Evolutionary conservation across 30 jellyfish, hydroid and myxozoan species (phyloP), one percentile per base, ranked within the genome.

Genomic region (Hydractinia echinata): DNA sequence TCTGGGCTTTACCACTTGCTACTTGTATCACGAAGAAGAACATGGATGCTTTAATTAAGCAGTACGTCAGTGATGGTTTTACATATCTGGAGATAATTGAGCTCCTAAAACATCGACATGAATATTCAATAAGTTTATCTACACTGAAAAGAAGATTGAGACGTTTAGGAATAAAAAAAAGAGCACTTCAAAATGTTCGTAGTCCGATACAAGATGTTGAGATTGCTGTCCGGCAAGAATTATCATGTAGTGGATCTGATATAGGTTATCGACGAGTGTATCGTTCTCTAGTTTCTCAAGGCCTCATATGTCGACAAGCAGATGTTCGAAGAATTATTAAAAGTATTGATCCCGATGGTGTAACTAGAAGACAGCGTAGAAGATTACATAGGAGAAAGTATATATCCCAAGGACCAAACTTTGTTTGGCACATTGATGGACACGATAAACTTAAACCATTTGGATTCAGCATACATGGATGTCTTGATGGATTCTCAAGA

Each of bases 401-500:
- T 82, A 66, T 61, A 14, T 30, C 88, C n/a, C 79, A 30, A 39
- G 88, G 94, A 48, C 94, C 94, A 62, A 85, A 76, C 68, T 85
- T 61, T 66, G 66, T 80, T 30, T 85, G 94, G 94, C 88, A 85
- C 71, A 67, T 76, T 19, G 88, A 85, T 73, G 94, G 88, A 83
- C 81, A 76, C 56, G 88, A 85, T 84, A 85, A 85, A 66, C 55
- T 84, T 53, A 76, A 61, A 83, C n/a, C 94, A 48, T 85, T 76
- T 71, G 88, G 88, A 68, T 76, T 85, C 55, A 70, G 84, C 58
- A 66, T 85, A 50, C 94, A 85, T 80, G 94, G 90, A 55, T 76
- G 93, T 78, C 77, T 85, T 30, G 88, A 85, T 85, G 94, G 94
- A 5, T 85, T 55, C 78, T 85, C 94, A 21, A 85, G 94, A 76